Evolutionary conservation across 2,888 invertebrate genomes (phyloP), one percentile per base, ranked within the genome.

Genomic region (Alviniconcha strummeri): DNA sequence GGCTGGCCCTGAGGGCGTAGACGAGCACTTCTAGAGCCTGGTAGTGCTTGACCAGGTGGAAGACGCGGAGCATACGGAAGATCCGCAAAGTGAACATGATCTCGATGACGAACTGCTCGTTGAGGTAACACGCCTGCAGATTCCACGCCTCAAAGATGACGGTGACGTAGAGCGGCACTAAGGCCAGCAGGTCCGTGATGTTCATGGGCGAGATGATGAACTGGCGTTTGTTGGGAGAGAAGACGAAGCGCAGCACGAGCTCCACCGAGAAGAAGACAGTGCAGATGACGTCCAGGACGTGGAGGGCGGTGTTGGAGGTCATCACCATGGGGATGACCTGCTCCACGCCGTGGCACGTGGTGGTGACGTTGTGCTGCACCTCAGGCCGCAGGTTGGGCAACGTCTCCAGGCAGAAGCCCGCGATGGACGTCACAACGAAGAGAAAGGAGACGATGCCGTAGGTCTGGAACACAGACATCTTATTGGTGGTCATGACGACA

Each of bases 1-100:
- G 92, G 84, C 94, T 94, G 55, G 94, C 94, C 82, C 92, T 92
- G 84, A 94, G 92, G n/a, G 94, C 93, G 87, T 94, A 94, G 60
- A 94, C 93, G 81, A 94, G 89, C 84, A 94, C 94, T 15, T 78
- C 64, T 36, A 78, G 64, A 7, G 94, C 94, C 85, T 93, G 93
- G 85, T 94, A 94, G 87, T 94, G 94, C 88, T 94, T 94, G 15
- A 94, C 94, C 79, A 94, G 88, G 86, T 94, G 94, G 90, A 94
- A 94, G 69, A 94, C 93, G 56, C 94, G 90, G 86, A 94, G 92
- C 88, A 94, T 94, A 77, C 94, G 90, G 85, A 94, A 93, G 83
- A 94, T 94, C 67, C 94, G 92, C 86, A 94, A 90, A 85, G 94
- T 93, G 88, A 94, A 94, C 88, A 94, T 92, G 60, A 92, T 91